phyloP scores from a whole-genome alignment of 2,888 invertebrate genomes.

The Hedychridium roseum region DNA sequence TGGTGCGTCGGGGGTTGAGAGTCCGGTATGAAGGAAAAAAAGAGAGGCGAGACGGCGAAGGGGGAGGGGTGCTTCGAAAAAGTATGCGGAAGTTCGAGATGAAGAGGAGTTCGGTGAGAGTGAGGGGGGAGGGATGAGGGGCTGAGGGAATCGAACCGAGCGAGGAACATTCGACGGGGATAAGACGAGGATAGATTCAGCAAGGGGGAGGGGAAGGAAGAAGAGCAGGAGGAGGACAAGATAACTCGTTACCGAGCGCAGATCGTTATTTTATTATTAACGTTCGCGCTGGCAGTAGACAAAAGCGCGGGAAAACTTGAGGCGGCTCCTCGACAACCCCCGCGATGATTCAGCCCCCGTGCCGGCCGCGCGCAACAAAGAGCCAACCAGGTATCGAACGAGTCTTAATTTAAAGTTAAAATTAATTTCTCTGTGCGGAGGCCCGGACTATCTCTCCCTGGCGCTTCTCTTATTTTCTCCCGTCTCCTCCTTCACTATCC shows the following conservation, averaged over 20 bases:
- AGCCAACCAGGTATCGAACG: constrained; percentile 58
- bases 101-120: no score
- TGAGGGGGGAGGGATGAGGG: not conserved
- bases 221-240: constrained; percentile 6
- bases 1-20: no score
- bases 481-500: no score
- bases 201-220: constrained; percentile 20
- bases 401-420: constrained; percentile 64
- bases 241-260: constrained; percentile 23
- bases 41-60: no score
- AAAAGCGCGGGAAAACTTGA: constrained; percentile 58
- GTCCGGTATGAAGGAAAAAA: no score
- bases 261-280: constrained; percentile 31
- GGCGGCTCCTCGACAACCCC: constrained; percentile 27
- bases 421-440: constrained; percentile 59
- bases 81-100: no score
- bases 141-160: no score
- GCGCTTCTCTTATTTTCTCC: no score
- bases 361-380: constrained; percentile 55
- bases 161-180: no score
- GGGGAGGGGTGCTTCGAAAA: no score
- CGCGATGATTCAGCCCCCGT: constrained; percentile 36
- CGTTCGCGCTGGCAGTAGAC: constrained; percentile 53
- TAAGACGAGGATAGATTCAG: no score
- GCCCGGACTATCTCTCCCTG: no score